Percentiles rank a stretch among this genome's conserved stretches.
phyloP scores from a whole-genome alignment of 2,113 vertebrate species.

The Ascaphus truei region DNA sequence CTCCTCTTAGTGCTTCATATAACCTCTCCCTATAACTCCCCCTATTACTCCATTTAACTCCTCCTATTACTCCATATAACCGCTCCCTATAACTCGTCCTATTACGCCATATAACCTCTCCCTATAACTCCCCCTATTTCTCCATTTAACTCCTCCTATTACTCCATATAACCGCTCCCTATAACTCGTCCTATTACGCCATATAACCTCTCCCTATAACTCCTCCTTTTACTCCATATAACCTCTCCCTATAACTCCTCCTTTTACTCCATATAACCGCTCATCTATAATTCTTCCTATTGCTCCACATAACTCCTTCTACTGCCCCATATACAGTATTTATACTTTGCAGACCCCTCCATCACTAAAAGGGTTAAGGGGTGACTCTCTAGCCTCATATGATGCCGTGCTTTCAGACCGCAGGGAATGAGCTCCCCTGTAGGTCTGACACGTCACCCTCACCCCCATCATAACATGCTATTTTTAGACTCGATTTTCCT shows the following conservation, averaged over 20 bases:
- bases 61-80: too few relatives aligned
- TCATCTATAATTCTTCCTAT: neutral
- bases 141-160: too few relatives aligned
- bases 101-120: neutral
- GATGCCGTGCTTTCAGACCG: neutral
- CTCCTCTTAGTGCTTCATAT: too few relatives aligned
- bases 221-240: too few relatives aligned
- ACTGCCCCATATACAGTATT: neutral
- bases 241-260: neutral
- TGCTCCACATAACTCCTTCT: neutral
- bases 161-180: too few relatives aligned
- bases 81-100: neutral
- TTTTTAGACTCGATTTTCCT: conserved; percentile 33
- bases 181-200: too few relatives aligned
- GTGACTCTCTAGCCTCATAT: too few relatives aligned
- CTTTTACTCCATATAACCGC: neutral
- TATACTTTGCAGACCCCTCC: neutral
- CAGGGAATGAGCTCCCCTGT: conserved; percentile 21
- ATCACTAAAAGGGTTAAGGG: neutral
- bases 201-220: too few relatives aligned
- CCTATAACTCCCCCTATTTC: neutral
- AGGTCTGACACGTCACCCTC: conserved; percentile 1
- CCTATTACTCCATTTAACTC: too few relatives aligned
- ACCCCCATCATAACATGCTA: conserved; percentile 22
- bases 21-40: too few relatives aligned